Conservation (phyloP, 2,888 invertebrate species). For the Ophion obscuratus region DNA sequence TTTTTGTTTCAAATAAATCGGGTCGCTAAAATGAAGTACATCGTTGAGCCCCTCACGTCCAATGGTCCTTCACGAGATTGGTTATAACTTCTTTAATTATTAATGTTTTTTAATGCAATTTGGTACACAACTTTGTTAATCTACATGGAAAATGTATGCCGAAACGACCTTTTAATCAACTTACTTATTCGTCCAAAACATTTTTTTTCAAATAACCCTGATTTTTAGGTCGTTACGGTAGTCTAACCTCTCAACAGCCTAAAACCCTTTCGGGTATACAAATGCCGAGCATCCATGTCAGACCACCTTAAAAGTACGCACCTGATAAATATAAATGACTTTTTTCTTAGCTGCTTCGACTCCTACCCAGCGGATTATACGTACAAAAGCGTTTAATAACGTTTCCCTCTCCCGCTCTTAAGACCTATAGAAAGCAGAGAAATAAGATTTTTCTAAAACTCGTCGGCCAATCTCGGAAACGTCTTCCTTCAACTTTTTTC, state of each 20-base stretch:
- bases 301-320: constrained; percentile 4
- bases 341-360: constrained; percentile 21
- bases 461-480: constrained; percentile 39
- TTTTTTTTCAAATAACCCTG: too few relatives aligned
- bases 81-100: too few relatives aligned
- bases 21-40: too few relatives aligned
- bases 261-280: background rate
- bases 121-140: too few relatives aligned
- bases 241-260: background rate
- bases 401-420: constrained; percentile 19
- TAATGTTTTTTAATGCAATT: too few relatives aligned
- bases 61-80: too few relatives aligned
- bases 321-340: constrained; percentile 29
- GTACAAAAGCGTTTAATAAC: constrained; percentile 50
- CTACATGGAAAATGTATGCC: too few relatives aligned
- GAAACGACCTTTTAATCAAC: too few relatives aligned
- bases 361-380: constrained; percentile 25
- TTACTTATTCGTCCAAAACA: too few relatives aligned
- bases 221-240: too few relatives aligned
- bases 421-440: constrained; percentile 6
- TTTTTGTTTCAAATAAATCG: too few relatives aligned
- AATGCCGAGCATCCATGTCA: background rate
- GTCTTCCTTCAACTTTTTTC: constrained; percentile 17
- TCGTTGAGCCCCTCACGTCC: too few relatives aligned
- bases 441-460: constrained; percentile 50